phyloP scores from a whole-genome alignment of 2,797 vertebrate species.

The Pseudomugil gertrudae region DNA sequence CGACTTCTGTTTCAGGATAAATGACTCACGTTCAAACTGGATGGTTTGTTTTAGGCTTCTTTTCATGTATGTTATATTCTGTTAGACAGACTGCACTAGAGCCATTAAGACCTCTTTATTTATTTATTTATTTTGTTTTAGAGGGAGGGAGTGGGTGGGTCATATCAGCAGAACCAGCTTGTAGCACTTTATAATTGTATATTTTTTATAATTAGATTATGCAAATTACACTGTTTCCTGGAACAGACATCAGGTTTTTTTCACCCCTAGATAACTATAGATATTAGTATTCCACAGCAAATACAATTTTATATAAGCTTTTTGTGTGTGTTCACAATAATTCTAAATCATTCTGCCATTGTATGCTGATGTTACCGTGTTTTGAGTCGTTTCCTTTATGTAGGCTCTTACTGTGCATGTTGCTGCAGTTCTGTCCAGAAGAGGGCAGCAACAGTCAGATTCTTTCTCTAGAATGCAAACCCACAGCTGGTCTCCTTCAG shows the following conservation, averaged over 20 bases:
- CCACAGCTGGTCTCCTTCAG: conserved; percentile 22
- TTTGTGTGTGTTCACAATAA: neutral
- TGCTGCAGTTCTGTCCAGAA: conserved; percentile 47
- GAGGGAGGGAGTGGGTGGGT: too few species aligned
- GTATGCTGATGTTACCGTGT: neutral
- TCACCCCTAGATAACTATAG: neutral
- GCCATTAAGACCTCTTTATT: neutral
- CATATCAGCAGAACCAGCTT: neutral
- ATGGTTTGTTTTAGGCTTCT: neutral
- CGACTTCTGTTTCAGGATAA: neutral
- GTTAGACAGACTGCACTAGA: neutral
- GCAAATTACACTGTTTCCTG: neutral
- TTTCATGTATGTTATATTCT: neutral
- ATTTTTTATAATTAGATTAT: neutral
- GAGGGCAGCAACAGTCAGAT: conserved; percentile 51
- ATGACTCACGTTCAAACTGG: neutral
- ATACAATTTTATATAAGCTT: neutral
- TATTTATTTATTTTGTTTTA: too few species aligned
- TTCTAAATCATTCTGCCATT: neutral
- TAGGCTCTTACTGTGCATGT: neutral
- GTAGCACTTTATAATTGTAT: neutral
- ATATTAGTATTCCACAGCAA: neutral
- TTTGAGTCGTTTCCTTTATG: neutral
- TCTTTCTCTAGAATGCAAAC: conserved; percentile 32
- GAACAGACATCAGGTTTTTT: neutral